Evolutionary conservation across 1,140 invertebrate genomes (phyloP).

Genomic region (Lepidostoma basale): DNA sequence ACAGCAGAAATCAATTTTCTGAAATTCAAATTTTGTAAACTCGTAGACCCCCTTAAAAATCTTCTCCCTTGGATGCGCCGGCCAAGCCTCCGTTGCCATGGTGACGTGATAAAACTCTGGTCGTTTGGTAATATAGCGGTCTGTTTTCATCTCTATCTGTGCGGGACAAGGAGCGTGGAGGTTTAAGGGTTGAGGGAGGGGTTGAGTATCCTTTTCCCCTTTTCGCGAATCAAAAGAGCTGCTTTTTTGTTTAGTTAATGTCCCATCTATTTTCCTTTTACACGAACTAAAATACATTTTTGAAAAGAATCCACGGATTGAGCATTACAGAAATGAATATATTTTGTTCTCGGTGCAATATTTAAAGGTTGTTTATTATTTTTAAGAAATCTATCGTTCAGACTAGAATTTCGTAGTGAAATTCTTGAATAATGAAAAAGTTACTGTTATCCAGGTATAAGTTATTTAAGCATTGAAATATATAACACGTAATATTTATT

Average conservation of each 20-base stretch:
- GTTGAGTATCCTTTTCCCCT: constrained; percentile 35
- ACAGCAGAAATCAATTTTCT: too few species aligned
- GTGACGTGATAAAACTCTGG: constrained; percentile 61
- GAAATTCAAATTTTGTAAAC: neutral
- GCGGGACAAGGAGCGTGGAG: constrained; percentile 30
- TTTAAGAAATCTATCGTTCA: too few species aligned
- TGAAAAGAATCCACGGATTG: neutral
- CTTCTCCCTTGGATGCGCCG: constrained; percentile 30
- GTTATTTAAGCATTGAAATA: too few species aligned
- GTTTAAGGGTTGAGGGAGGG: constrained; percentile 12
- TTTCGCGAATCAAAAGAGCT: constrained; percentile 46
- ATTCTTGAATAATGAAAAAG: too few species aligned
- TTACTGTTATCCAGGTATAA: too few species aligned
- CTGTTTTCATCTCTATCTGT: constrained; percentile 44
- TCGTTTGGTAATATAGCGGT: constrained; percentile 55
- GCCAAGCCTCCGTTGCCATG: constrained; percentile 51
- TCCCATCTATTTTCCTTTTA: constrained; percentile 32
- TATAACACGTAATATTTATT: too few species aligned
- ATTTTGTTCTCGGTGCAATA: neutral
- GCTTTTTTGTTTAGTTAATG: constrained; percentile 45
- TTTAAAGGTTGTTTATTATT: too few species aligned
- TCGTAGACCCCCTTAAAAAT: constrained; percentile 29
- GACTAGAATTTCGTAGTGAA: too few species aligned
- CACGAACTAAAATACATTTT: constrained; percentile 32
- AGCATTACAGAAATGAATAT: neutral